These are phyloP conservation scores for Pseudomyrmex dendroicus DNA, from an alignment of 1,140 invertebrate species.

Conservation along the genomic window DNA sequence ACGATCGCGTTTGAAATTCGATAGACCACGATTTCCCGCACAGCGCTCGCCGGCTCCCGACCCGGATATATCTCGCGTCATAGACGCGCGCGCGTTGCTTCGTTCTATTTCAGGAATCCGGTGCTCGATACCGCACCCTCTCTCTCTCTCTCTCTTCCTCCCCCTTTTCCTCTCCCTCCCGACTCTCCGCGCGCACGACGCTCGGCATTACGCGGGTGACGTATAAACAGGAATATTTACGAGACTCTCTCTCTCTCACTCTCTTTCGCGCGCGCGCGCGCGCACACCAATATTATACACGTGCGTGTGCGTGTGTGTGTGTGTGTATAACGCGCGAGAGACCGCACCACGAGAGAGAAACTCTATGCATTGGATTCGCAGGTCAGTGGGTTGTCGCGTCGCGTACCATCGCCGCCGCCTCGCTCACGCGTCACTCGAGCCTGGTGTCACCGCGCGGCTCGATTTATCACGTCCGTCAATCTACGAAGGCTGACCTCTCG, in stretches of 20 bases:
- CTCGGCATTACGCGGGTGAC: slow-evolving; percentile 56
- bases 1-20: slow-evolving; percentile 65
- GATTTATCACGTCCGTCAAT: slow-evolving; percentile 84
- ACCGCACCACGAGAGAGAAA: slow-evolving; percentile 69
- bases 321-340: neutral
- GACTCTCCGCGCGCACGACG: slow-evolving; percentile 35
- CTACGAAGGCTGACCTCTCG: slow-evolving; percentile 82
- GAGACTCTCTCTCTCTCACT: slow-evolving; percentile 17
- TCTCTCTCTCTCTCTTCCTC: no score
- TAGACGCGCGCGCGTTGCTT: slow-evolving; percentile 5
- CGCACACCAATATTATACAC: no score
- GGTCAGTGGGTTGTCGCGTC: slow-evolving; percentile 84
- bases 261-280: no score
- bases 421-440: slow-evolving; percentile 69
- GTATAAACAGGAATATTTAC: slow-evolving; percentile 66
- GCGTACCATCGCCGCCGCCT: slow-evolving; percentile 45
- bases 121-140: slow-evolving; percentile 52
- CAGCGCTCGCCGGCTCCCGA: neutral
- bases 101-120: slow-evolving; percentile 62
- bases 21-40: slow-evolving; percentile 40
- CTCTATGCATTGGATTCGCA: slow-evolving; percentile 84
- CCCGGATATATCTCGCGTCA: slow-evolving; percentile 57
- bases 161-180: no score
- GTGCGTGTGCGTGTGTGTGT: neutral
- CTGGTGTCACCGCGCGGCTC: slow-evolving; percentile 71